phyloP scores from a whole-genome alignment of 2,797 vertebrate species.

The Cyclura pinguis region DNA sequence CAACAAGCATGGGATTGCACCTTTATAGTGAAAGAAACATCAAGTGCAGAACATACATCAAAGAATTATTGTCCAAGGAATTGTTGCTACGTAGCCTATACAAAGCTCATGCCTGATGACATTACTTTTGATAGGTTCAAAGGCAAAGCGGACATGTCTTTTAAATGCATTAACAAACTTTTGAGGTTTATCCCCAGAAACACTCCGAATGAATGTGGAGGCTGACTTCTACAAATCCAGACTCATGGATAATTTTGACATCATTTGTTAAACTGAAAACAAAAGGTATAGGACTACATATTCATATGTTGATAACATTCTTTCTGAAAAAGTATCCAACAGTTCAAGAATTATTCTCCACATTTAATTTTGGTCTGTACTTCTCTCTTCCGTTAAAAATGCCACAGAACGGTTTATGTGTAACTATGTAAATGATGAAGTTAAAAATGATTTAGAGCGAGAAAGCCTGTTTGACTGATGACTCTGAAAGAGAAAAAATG shows the following conservation, averaged over 20 bases:
- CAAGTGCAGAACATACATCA: not conserved
- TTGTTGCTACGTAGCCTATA: not conserved
- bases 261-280: not conserved
- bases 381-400: not conserved
- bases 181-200: not conserved
- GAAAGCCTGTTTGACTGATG: not conserved
- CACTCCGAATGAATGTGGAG: not conserved
- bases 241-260: not conserved
- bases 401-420: not conserved
- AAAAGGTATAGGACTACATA: not conserved
- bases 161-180: not conserved
- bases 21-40: not conserved
- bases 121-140: not conserved
- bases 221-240: not conserved
- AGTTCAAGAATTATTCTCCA: not conserved
- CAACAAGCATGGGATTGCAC: not conserved
- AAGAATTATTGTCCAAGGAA: not conserved
- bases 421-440: not conserved
- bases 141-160: not conserved
- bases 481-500: not conserved
- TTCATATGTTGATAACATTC: too few relatives aligned
- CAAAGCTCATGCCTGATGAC: not conserved
- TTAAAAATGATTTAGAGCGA: too few relatives aligned
- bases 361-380: too few relatives aligned
- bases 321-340: not conserved